Evolutionary conservation across 2,888 invertebrate genomes (phyloP), one percentile per base, ranked within the genome.

Genomic region (Galerucella pusilla): DNA sequence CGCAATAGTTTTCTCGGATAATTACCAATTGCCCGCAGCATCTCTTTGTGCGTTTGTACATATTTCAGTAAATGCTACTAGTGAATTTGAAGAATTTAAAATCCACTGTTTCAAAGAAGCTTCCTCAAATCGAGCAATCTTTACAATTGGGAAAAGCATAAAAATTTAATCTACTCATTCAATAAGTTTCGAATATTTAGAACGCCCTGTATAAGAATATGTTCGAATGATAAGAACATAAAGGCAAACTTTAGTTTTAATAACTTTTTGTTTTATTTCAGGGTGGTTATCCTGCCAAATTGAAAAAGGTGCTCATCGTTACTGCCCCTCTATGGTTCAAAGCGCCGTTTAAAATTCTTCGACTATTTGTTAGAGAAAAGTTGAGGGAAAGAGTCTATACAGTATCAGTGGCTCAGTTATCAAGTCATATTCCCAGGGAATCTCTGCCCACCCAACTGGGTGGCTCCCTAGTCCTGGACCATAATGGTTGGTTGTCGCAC

Each of bases 241-340:
- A 49, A 4, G 12, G 4, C 2, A 52, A 7, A n/a, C n/a, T 5
- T 52, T 52, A 4, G 5, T 49, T 49, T 49, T 49, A 12, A n/a
- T 49, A n/a, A 45, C 16, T 6, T 35, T 64, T 64, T 67, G 67
- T 57, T 70, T 65, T 72, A 25, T 77, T 78, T 14, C 71, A 98
- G 98, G 98, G 98, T 83, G 97, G 96, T 71, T 98, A 98, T 90
- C 98, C 98, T 81, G 98, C 98, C 45, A 94, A 97, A 85, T 89
- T 99, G 86, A 98, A 98, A 89, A 98, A 98, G 89, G 98, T 99
- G 80, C 90, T 98, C 78, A 98, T 99, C 86, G 98, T 97, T 83
- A 97, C 98, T 78, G 98, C 98, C 66, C 98, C 98, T 71, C 90
- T 98, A 86, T 98, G 98, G 98, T 98, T 98, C 89, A 97, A 97